Base-by-base conservation (phyloP, 2,113 vertebrate genomes). In the Chunga burmeisteri region DNA sequence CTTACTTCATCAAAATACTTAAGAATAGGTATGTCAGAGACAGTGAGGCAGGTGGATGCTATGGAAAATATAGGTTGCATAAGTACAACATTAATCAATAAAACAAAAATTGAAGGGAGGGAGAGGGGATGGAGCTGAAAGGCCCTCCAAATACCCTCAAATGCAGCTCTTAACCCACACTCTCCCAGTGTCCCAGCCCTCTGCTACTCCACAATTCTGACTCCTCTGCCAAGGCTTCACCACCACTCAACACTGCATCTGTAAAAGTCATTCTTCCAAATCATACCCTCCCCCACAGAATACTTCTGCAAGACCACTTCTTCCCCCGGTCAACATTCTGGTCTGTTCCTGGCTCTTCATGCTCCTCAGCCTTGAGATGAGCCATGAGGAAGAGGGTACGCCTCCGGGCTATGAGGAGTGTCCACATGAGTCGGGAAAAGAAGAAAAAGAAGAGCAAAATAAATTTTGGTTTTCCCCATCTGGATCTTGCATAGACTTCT, bases 401-500 rank as follows among this genome's bases (percentile, higher is more conserved):
- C 3, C 7, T 73, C 67, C 17, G 23, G 34, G 18, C 67, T 68
- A 55, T 0, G 0, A 70, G 30, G 32, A 65, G 6, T 8, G 10
- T 70, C 63, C 36, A 8, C 27, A 50, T 0, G 0, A 72, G 29
- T 16, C 19, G 19, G 18, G 52, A 90, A 71, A 15, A 53, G 32
- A 68, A 8, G 36, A 73, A 70, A 85, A 56, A 7, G 0, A 74
- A 58, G 6, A 80, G 10, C 44, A 93, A 74, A 73, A 38, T 5
- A 83, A 17, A 44, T 34, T 25, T 9, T 52, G 8, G 7, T 6
- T 56, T 70, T 89, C 42, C 19, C 55, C 42, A 63, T 38, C 63
- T 47, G 32, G 34, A 61, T 42, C 34, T 65, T 15, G 1, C 16
- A 34, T 2, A 73, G 50, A 74, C n/a, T 50, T 44, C 22, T 22